Conservation (phyloP, 2,113 vertebrate genomes). For the Lophotis ruficrista region DNA sequence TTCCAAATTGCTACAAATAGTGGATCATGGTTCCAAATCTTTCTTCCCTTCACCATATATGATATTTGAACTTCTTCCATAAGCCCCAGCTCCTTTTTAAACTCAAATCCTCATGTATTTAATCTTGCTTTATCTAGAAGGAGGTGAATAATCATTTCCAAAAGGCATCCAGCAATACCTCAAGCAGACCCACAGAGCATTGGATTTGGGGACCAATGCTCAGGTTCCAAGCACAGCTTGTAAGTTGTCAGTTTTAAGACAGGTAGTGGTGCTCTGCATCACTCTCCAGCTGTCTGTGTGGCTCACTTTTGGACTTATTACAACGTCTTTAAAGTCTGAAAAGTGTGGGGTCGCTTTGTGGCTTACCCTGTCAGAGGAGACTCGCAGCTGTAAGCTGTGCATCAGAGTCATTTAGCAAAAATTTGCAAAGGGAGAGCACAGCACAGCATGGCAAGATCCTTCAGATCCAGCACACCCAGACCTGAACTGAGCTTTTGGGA, state of each 20-base stretch:
- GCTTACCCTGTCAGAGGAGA: not conserved
- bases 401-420: not conserved
- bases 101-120: not conserved
- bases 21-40: not conserved
- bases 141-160: not conserved
- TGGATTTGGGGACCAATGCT: not conserved
- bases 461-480: not conserved
- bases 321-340: not conserved
- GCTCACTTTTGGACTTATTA: not conserved
- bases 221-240: not conserved
- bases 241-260: not conserved
- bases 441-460: not conserved
- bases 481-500: not conserved
- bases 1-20: not conserved
- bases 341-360: not conserved
- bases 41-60: not conserved
- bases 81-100: not conserved
- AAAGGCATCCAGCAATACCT: not conserved
- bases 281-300: not conserved
- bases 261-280: not conserved
- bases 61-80: not conserved
- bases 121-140: not conserved
- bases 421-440: not conserved
- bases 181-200: not conserved
- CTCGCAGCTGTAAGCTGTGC: not conserved